Evolutionary conservation across 2,113 vertebrate species (phyloP), one percentile per base, ranked within the genome.

Genomic region (Microcebus jonahi): DNA sequence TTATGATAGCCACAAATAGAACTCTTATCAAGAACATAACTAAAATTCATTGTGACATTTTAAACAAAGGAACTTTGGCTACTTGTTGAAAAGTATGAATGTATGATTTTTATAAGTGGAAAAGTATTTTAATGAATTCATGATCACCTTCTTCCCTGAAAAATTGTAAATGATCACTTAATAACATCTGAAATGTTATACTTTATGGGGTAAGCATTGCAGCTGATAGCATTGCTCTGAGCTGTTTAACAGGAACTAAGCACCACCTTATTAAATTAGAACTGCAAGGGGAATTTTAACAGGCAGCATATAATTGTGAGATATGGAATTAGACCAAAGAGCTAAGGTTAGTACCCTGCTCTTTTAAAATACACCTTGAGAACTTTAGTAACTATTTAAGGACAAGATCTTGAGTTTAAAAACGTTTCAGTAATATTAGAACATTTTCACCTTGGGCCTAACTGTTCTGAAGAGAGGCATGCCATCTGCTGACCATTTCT

Each of bases 261-360:
- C n/a, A 73, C 67, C 67, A 91, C 73, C 73, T 86, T 76, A 91
- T 96, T 96, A 96, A 96, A 95, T 96, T 94, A 96, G 91, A 97
- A 91, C 79, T 91, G 57, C 27, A 80, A 83, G 81, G 82, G 50
- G 48, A 96, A 87, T 94, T 96, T 92, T 96, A 96, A 97, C 91
- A 96, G 77, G 55, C 73, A 92, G 59, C 27, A 18, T 88, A 83
- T 95, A 94, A 93, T 97, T 92, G 91, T 63, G 39, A 93, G 77
- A 71, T 67, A 90, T 93, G 91, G 86, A 96, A 81, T 97, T 94
- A 96, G 70, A 92, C 95, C 45, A 75, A 34, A 96, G 86, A 90
- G 70, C 73, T 97, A 76, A 95, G 88, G 94, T 94, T 97, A 97
- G 59, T 77, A 68, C 50, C 36, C 75, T 67, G 17, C 39, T 88